A percentile compares a stretch with the other conserved stretches of the same genome.
Evolutionary conservation across 2,113 vertebrate species (phyloP).

Genomic region (Naja naja): DNA sequence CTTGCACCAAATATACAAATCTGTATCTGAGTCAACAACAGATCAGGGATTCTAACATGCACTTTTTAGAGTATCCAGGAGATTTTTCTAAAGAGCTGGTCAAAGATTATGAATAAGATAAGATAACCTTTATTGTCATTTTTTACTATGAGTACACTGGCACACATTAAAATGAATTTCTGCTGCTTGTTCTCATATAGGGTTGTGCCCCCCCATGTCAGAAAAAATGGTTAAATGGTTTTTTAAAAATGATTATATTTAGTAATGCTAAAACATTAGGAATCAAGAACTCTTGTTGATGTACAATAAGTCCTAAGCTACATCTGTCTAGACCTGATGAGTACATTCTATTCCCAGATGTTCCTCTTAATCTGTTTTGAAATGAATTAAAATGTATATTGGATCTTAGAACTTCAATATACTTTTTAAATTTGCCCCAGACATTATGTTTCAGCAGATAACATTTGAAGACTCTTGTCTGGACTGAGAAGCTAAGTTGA

Average conservation of each 20-base stretch:
- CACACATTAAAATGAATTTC: no score
- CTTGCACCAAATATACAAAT: background rate
- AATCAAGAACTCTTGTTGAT: background rate
- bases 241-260: background rate
- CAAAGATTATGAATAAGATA: background rate
- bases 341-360: background rate
- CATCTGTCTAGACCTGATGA: background rate
- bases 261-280: background rate
- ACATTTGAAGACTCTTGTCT: background rate
- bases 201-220: background rate
- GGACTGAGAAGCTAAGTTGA: background rate
- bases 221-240: no score
- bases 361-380: background rate
- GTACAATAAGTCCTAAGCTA: background rate
- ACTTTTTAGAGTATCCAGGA: background rate
- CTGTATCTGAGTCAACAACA: background rate
- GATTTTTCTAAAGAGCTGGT: background rate
- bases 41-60: background rate
- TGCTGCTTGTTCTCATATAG: no score
- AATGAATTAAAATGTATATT: background rate
- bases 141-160: no score
- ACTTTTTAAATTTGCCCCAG: background rate
- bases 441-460: background rate
- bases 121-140: no score
- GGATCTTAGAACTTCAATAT: background rate